Evolutionary conservation across 2,888 invertebrate genomes (phyloP), one percentile per base, ranked within the genome.

Genomic region (Nemotelus nigrinus): DNA sequence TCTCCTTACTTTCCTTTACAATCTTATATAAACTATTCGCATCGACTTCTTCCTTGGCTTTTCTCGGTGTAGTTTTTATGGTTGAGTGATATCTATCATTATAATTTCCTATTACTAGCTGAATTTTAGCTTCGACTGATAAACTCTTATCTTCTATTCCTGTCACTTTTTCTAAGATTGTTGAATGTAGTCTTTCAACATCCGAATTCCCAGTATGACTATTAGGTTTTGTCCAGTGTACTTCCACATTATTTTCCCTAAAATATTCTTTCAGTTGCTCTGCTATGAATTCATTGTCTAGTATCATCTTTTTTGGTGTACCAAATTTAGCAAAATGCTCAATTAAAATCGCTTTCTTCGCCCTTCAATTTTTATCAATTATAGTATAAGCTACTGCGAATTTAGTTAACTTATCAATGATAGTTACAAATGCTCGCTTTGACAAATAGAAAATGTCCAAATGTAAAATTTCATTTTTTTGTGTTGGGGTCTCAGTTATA

Each of bases 151-250:
- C 78, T 10, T 77, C 78, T 8, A 80, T 78, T 10, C 74, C 77
- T 77, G 75, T 78, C 57, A 79, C 67, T 75, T 81, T 81, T 77
- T 80, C 80, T 77, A 79, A 77, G 45, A 80, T 67, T 55, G 80
- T 80, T 41, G 79, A 80, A 63, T 81, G 80, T 45, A 80, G 48
- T 64, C 80, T 78, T 76, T 25, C 50, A 8, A 68, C 68, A 48
- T 68, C 41, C 41, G 68, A 48, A 68, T 50, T 68, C 7, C 48
- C 68, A 7, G 68, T 68, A 2, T 63, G 63, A 43, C 25, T 63
- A 41, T 63, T 63, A 63, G 39, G 63, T 80, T 77, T 78, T n/a
- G 77, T 79, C 64, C 50, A 77, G 72, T 78, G 78, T 55, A 78
- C 67, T 74, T 80, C 80, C 3, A 80, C 53, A 41, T 78, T 60